Conservation (phyloP, 23 tunicate genomes). For the Diplosoma virens region DNA sequence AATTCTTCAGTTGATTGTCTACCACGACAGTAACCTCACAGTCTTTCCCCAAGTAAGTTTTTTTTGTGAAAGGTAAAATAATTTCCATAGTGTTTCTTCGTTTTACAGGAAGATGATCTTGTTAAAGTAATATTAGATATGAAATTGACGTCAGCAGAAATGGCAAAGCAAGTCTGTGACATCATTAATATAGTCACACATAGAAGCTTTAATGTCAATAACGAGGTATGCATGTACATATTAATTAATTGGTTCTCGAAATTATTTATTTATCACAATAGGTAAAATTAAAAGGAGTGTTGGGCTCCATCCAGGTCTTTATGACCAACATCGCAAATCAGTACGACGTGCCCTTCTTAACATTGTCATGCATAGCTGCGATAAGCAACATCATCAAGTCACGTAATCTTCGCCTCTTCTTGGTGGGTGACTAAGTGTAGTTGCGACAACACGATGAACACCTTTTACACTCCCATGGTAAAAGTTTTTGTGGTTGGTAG, state of each 20-base stretch:
- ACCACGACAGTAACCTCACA: not conserved
- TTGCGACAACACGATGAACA: too few relatives aligned
- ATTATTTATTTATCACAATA: too few relatives aligned
- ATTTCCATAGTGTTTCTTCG: not conserved
- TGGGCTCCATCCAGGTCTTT: not conserved
- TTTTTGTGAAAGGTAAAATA: not conserved
- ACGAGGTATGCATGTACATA: too few relatives aligned
- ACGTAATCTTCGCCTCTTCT: not conserved
- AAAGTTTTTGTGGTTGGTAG: too few relatives aligned
- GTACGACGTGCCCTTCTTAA: not conserved
- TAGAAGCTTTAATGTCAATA: too few relatives aligned
- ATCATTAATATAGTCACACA: not conserved
- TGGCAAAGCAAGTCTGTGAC: conserved; percentile 1
- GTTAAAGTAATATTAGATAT: not conserved
- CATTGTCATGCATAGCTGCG: not conserved
- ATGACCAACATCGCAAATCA: not conserved
- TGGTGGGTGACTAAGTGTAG: too few relatives aligned
- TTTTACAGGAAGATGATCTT: conserved; percentile 1
- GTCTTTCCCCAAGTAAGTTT: not conserved
- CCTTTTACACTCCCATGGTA: too few relatives aligned
- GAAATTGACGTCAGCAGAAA: not conserved
- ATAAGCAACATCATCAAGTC: not conserved
- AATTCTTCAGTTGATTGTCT: not conserved
- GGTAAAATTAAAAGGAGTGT: too few relatives aligned
- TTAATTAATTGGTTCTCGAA: too few relatives aligned